Base-by-base conservation (phyloP, 2,888 invertebrate genomes). In the Hyposoter didymator region DNA sequence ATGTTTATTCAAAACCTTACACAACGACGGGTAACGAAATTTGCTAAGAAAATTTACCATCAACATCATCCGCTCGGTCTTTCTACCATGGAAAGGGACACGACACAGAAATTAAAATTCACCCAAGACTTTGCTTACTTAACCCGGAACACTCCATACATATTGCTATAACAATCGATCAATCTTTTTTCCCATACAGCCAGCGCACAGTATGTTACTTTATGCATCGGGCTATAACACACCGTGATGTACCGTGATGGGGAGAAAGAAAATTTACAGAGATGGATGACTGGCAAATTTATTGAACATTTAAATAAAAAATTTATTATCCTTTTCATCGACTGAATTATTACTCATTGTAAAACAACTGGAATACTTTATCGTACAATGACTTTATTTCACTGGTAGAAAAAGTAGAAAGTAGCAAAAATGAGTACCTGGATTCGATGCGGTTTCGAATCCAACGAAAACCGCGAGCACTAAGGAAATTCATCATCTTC, bases 231-330 rank as follows among this genome's bases (percentile, higher is more conserved):
- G 47, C 12, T 47, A 47, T 47, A 69, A 69, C 28, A 47, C 22
- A 28, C 14, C n/a, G 69, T 47, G 28, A 69, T 47, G 2, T 69
- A 69, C 47, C 17, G 69, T 47, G 28, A 67, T 45, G 14, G 67
- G 45, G 67, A 12, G 28, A 69, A 47, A 69, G 47, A 47, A 28
- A 69, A 69, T 69, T 69, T 47, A 69, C 28, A 47, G n/a, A 69
- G 69, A 47, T 45, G 28, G 28, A 69, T 47, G 28, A 2, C 45
- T 14, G 28, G 47, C 22, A 45, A 69, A 69, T 69, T 45, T 69
- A 69, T 69, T 47, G 28, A 28, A 17, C 28, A 28, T 69, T 67
- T 45, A 10, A 12, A 19, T 45, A 3, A 12, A 19, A 43, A 10
- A 2, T 66, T 47, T 35, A 47, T 45, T 17, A 47, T 10, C 8